Base-by-base conservation (phyloP, 2,113 vertebrate genomes). In the Perognathus longimembris region DNA sequence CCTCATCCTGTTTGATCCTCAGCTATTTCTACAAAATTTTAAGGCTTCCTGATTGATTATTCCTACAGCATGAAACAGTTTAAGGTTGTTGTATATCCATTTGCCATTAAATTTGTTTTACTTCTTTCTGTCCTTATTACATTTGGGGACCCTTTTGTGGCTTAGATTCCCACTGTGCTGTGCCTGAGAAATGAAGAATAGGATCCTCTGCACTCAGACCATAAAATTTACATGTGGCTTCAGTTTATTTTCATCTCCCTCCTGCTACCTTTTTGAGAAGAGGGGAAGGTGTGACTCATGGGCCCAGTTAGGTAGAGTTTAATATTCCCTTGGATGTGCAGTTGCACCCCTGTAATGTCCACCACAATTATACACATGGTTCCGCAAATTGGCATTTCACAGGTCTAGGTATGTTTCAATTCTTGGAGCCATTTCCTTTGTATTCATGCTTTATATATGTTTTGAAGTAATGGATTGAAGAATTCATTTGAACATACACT, bases 391-490 rank as follows among this genome's bases (percentile, higher is more conserved):
- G 50, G 1, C 3, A 32, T 74, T 92, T 89, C n/a, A 90, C 32
- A 85, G 40, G 42, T 94, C 32, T 80, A 74, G 28, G 50, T 86
- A 28, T n/a, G 45, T 93, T 88, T 85, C 20, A 91, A 1, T 63
- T 84, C 6, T 50, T 80, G 36, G 30, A 78, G 32, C 30, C 10
- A 20, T 57, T 71, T 21, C 3, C 28, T 80, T 66, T 71, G 17
- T 45, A 34, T 75, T 82, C 70, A 73, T 66, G 11, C 32, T 88
- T 77, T 76, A 63, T 45, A 50, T 54, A 17, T 74, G 20, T 88
- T 70, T 90, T 71, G 24, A 81, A 18, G 59, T 73, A 50, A 73
- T 54, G 6, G 5, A n/a, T 73, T 91, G 38, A 70, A 74, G 34
- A 88, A 28, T n/a, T 70, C 3, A 78, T 71, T 66, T 92, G 50